These are phyloP conservation scores for Meloidogyne exigua DNA, from an alignment of 1,140 invertebrate genomes.

Conservation along the genomic window DNA sequence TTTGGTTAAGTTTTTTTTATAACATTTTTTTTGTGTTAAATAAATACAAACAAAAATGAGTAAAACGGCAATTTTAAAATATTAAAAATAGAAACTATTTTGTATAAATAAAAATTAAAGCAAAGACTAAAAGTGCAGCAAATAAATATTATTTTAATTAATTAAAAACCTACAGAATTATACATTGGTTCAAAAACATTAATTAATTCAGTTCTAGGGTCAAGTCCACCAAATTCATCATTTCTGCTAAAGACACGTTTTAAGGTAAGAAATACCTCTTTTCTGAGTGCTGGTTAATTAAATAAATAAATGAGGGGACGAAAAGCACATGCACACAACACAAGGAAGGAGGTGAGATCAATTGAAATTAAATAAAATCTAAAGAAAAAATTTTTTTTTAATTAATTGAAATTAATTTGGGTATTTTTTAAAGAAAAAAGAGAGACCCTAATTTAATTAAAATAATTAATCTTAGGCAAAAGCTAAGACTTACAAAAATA, in stretches of 20 bases:
- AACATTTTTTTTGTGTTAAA: too few species aligned
- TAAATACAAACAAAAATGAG: too few species aligned
- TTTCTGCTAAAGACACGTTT: constrained; percentile 25
- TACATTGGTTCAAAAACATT: constrained; percentile 25
- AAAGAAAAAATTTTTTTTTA: too few species aligned
- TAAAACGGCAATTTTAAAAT: too few species aligned
- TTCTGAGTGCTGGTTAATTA: constrained; percentile 47
- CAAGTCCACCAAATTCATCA: constrained; percentile 8
- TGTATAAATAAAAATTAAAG: too few species aligned
- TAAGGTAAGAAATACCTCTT: constrained; percentile 42
- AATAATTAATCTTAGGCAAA: too few species aligned
- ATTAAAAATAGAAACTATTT: too few species aligned
- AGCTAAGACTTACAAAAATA: too few species aligned
- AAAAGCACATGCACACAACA: constrained; percentile 54
- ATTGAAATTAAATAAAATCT: constrained; percentile 52
- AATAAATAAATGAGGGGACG: constrained; percentile 54
- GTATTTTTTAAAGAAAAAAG: too few species aligned
- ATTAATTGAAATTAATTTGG: not conserved
- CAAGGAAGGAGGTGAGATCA: constrained; percentile 54
- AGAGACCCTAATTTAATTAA: too few species aligned
- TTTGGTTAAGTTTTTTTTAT: too few species aligned
- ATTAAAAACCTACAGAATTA: constrained; percentile 16
- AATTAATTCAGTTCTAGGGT: constrained; percentile 16
- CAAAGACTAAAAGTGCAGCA: too few species aligned
- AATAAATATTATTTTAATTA: not conserved